Conservation (phyloP, 92 coral and sea anemone species). For the Parazoanthus darwini region DNA sequence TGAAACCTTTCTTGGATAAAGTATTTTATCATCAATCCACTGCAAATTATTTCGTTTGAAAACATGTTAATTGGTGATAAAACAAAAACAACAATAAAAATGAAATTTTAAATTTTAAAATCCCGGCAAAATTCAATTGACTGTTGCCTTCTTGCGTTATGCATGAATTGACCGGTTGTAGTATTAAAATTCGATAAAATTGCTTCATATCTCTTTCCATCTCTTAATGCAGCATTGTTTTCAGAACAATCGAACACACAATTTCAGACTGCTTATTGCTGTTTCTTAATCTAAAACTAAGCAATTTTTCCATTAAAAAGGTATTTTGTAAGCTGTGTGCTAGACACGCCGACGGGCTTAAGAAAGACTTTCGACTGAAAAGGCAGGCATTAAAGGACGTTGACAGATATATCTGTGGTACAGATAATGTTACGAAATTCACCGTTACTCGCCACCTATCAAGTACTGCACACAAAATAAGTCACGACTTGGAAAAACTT, state of each 20-base stretch:
- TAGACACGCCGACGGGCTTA: background rate
- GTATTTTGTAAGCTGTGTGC: slow-evolving; percentile 19
- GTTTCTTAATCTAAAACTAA: background rate
- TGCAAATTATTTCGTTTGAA: too few species aligned
- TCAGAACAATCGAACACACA: background rate
- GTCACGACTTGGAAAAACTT: slow-evolving; percentile 9
- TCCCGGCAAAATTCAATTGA: too few species aligned
- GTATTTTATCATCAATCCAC: too few species aligned
- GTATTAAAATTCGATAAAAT: background rate
- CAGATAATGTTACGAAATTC: slow-evolving; percentile 14
- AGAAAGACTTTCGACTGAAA: background rate
- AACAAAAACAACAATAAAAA: too few species aligned
- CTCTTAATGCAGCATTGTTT: too few species aligned
- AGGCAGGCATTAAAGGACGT: background rate
- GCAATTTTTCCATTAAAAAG: background rate
- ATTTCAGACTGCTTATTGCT: background rate
- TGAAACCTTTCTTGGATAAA: background rate
- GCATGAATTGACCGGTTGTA: background rate
- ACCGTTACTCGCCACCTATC: background rate
- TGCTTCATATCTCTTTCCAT: background rate
- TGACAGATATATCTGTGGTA: background rate
- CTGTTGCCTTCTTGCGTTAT: too few species aligned
- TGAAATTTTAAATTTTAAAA: too few species aligned
- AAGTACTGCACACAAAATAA: background rate
- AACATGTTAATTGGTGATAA: too few species aligned